Conservation (phyloP, 2,888 invertebrate genomes). For the Thera britannica region DNA sequence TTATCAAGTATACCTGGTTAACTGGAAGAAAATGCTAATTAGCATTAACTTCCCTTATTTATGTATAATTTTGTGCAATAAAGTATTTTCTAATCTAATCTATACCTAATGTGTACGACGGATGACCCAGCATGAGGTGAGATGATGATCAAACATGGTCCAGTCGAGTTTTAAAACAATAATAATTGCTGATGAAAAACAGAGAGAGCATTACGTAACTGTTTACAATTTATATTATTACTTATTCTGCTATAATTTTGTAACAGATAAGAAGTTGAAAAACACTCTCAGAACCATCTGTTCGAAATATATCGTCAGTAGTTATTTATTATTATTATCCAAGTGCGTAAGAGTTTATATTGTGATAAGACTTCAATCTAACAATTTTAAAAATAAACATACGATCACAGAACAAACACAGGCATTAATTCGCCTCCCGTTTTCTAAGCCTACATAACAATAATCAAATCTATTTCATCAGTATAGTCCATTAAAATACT, state of each 20-base stretch:
- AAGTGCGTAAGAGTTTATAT: conserved; percentile 8
- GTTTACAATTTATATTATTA: conserved; percentile 9
- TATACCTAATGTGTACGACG: neutral
- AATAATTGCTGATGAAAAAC: conserved; percentile 12
- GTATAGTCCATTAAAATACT: conserved; percentile 16
- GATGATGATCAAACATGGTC: neutral
- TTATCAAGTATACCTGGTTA: neutral
- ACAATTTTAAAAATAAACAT: conserved; percentile 19
- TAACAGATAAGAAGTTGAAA: conserved; percentile 18
- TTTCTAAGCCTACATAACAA: conserved; percentile 5
- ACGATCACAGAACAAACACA: conserved; percentile 22
- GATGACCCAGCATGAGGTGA: conserved; percentile 1
- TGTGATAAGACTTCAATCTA: conserved; percentile 14
- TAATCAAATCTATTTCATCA: conserved; percentile 21
- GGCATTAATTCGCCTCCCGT: conserved; percentile 9
- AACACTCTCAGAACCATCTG: conserved; percentile 14
- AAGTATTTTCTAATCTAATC: too few species aligned
- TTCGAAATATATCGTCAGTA: conserved; percentile 8
- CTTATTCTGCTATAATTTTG: conserved; percentile 8
- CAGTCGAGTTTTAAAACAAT: conserved; percentile 4
- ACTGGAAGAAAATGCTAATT: too few species aligned
- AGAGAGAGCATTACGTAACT: conserved; percentile 15
- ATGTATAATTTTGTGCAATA: too few species aligned
- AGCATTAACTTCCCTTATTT: too few species aligned
- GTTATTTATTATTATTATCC: conserved; percentile 3